Evolutionary conservation across 1,140 invertebrate species (phyloP), one percentile per base, ranked within the genome.

Genomic region (Drosophila chauvacae): DNA sequence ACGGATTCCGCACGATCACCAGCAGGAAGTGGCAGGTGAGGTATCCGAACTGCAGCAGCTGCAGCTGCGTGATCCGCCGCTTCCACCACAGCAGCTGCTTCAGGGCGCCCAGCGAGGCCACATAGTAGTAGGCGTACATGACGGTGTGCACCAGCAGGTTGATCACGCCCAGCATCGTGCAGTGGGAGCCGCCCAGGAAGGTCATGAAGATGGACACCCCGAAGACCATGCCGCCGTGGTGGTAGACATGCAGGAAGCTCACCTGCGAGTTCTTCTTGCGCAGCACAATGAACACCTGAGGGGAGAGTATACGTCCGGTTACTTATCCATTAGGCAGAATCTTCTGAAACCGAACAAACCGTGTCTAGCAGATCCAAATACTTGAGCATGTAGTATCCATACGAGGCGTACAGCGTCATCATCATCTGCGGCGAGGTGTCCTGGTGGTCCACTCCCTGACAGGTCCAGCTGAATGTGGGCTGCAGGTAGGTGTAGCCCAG

Each of bases 221-320:
- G 7, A 94, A 75, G 4, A 95, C 91, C 95, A 97, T 97, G 1
- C 95, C 95, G 7, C 94, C 94, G 85, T 98, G 97, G 91, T 98
- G 97, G 90, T 97, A 97, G 0, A 97, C 94, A 77, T 98, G 97
- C 6, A 98, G 94, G 82, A 97, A 96, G 14, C 96, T 95, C 5
- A 97, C 93, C 93, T 98, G 96, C 68, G 95, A 95, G 64, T 96
- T 94, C 90, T 98, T 98, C 91, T 98, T 97, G 5, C 96, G 94
- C 50, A 97, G 81, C 53, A 97, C 94, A 82, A 97, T 96, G 87
- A 97, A 97, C n/a, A 97, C 93, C 88, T 94, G 11, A 13, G 63
- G 3, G 41, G 33, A 6, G 20, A 42, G 41, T 4, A 33, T 1
- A 39, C 6, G 7, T 47, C 33, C 1, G n/a, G 16, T 26, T 45